Conservation (phyloP, 2,113 vertebrate species). For the Himantopus leucocephalus region DNA sequence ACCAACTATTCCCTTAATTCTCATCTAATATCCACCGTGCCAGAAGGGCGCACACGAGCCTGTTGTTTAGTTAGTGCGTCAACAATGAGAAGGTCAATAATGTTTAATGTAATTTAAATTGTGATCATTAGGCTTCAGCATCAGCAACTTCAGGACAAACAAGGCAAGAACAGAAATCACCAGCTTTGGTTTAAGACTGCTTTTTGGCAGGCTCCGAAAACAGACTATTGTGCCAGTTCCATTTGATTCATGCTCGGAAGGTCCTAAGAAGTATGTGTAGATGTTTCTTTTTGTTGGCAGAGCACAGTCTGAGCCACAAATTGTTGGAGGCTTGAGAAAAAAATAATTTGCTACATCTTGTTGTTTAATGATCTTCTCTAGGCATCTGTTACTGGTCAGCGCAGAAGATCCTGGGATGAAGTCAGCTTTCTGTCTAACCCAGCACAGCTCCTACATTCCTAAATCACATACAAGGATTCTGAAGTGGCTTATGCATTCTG, state of each 20-base stretch:
- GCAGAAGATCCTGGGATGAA: background rate
- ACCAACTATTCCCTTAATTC: background rate
- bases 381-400: background rate
- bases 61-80: constrained; percentile 4
- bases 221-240: constrained; percentile 7
- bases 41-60: background rate
- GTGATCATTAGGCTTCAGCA: constrained; percentile 40
- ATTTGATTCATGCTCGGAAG: constrained; percentile 33
- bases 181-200: constrained; percentile 14
- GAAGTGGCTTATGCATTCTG: background rate
- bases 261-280: constrained; percentile 34
- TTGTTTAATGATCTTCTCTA: background rate
- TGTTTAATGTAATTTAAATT: constrained; percentile 29
- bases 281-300: constrained; percentile 41
- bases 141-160: constrained; percentile 47
- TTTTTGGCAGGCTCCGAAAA: constrained; percentile 48
- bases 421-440: background rate
- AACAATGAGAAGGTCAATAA: constrained; percentile 39
- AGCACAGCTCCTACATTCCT: background rate
- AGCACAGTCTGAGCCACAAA: constrained; percentile 24
- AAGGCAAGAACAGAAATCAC: constrained; percentile 38
- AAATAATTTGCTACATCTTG: background rate
- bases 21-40: background rate
- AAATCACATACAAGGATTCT: background rate
- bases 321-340: constrained; percentile 1